Conservation (phyloP, 2,888 invertebrate genomes). For the Malacosoma neustria region DNA sequence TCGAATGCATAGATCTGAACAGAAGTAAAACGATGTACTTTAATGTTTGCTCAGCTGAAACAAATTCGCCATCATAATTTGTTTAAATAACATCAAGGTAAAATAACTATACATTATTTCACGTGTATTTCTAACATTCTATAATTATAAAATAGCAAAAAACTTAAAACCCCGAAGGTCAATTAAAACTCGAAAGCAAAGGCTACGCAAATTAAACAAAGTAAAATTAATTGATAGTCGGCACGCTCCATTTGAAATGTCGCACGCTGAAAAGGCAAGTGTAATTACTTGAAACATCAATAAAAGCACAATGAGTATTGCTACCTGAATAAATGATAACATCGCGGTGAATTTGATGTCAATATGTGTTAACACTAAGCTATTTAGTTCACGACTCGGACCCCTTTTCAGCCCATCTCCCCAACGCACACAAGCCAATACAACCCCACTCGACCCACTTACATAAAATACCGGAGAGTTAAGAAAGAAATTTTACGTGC, state of each 20-base stretch:
- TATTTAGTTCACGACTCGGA: constrained; percentile 72
- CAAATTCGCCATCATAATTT: too few species aligned
- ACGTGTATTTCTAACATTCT: too few species aligned
- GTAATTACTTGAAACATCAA: constrained; percentile 39
- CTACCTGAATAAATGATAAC: constrained; percentile 72
- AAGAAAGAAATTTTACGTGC: too few species aligned
- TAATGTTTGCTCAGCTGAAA: too few species aligned
- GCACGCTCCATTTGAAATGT: constrained; percentile 28
- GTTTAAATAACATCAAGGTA: too few species aligned
- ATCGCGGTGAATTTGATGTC: constrained; percentile 74
- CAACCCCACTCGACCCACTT: constrained; percentile 25
- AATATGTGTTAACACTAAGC: constrained; percentile 76
- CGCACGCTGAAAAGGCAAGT: constrained; percentile 30
- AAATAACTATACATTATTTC: too few species aligned
- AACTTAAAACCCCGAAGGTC: constrained; percentile 34
- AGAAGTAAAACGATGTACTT: too few species aligned
- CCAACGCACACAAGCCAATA: constrained; percentile 32
- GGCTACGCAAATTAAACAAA: constrained; percentile 61
- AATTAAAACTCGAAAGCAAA: constrained; percentile 62
- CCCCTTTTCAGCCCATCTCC: constrained; percentile 44
- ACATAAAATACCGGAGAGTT: too few species aligned
- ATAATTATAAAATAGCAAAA: constrained; percentile 25
- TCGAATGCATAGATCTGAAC: too few species aligned
- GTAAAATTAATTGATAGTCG: constrained; percentile 58
- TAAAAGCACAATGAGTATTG: constrained; percentile 60